phyloP scores from a whole-genome alignment of 2,113 vertebrate genomes.

The Rynchops niger region DNA sequence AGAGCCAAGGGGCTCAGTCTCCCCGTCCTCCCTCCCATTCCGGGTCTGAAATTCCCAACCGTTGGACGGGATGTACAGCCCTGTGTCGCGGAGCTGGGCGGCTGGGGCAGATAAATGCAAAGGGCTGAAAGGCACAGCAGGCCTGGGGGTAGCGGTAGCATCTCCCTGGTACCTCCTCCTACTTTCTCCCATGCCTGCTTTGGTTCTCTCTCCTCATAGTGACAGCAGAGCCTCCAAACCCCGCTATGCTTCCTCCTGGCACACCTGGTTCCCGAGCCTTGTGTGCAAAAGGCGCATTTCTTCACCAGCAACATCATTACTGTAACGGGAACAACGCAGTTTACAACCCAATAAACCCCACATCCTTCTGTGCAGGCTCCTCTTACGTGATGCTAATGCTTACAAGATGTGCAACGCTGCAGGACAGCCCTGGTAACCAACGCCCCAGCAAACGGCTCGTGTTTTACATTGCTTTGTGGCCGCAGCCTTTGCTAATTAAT shows the following conservation, averaged over 20 bases:
- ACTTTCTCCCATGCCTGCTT: not conserved
- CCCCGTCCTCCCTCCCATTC: not conserved
- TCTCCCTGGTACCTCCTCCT: not conserved
- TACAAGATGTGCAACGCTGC: slow-evolving; percentile 9
- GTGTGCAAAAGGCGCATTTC: not conserved
- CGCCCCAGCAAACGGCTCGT: not conserved
- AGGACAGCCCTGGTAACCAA: not conserved
- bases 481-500: slow-evolving; percentile 11
- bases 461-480: not conserved
- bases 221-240: not conserved
- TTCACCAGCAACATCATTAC: not conserved
- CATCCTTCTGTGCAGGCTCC: slow-evolving; percentile 46
- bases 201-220: not conserved
- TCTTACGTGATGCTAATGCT: slow-evolving; percentile 18
- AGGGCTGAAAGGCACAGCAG: not conserved
- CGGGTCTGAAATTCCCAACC: not conserved
- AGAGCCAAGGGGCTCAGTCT: not conserved
- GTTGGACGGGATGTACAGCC: not conserved
- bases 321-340: slow-evolving; percentile 32
- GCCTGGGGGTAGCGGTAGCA: not conserved
- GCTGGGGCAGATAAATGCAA: not conserved
- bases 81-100: fast-evolving
- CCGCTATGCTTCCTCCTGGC: not conserved
- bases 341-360: slow-evolving; percentile 58
- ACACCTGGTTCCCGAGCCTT: not conserved